Base-by-base conservation (phyloP, 92 coral and sea anemone genomes). In the Nematostella vectensis region DNA sequence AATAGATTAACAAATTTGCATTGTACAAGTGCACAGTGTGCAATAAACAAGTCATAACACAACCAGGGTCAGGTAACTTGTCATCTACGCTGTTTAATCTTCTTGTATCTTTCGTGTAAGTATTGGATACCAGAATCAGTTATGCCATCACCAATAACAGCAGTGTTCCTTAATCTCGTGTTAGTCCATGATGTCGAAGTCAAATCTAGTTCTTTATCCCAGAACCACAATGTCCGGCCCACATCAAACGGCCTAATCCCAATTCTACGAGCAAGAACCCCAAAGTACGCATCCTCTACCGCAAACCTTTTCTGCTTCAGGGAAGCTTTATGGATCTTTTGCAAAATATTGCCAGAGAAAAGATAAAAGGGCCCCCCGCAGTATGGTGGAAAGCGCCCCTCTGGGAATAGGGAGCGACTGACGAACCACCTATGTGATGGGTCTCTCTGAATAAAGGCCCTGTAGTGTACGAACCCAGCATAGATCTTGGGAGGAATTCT, bases 391-490 rank as follows among this genome's bases (percentile, higher is more conserved):
- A 40, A 75, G 13, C 44, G 21, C 3, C 27, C 29, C 28, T 31
- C 63, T 3, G 53, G 55, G 45, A 52, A 75, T 16, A 59, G 27
- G 11, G 50, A 27, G 3, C 81, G 75, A 29, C 75, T 67, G 23
- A 75, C 67, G 26, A 70, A 69, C 58, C 72, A 70, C 45, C 52
- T 40, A 21, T 63, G 51, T 0, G 58, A 62, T 2, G 10, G 48
- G 22, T 56, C 31, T 22, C 81, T 36, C 2, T 50, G 63, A 4
- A 75, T 69, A 12, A 10, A 47, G 21, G 27, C 81, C 16, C 57
- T n/a, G 30, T 60, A 54, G 36, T 75, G 72, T 16, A 75, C 26
- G 16, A 75, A 62, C 10, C 81, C 81, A 10, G 75, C 81, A 20
- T 75, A 75, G 4, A 75, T 30, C 48, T 33, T 23, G 13, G 63